phyloP scores from a whole-genome alignment of 2,888 invertebrate genomes.

The Caenorhabditis becei region DNA sequence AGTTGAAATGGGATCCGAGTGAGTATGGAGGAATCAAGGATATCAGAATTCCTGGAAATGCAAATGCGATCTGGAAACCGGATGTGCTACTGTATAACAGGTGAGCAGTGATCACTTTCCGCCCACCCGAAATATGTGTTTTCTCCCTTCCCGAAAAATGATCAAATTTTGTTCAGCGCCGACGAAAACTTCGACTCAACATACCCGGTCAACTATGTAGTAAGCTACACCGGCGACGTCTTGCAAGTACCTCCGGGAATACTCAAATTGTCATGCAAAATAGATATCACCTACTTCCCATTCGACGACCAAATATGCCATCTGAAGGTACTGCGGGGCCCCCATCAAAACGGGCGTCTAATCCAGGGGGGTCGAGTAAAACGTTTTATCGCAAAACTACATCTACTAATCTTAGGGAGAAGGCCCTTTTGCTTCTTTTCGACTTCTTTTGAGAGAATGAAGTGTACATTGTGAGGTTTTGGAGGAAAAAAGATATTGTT shows the following conservation, averaged over 20 bases:
- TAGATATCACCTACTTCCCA: slow-evolving; percentile 92
- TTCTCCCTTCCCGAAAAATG: not conserved
- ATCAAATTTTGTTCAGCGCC: slow-evolving; percentile 51
- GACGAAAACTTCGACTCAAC: slow-evolving; percentile 77
- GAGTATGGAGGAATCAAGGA: slow-evolving; percentile 76
- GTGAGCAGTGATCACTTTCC: slow-evolving; percentile 27
- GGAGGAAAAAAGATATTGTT: slow-evolving; percentile 37
- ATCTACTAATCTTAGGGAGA: slow-evolving; percentile 60
- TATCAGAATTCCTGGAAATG: slow-evolving; percentile 72
- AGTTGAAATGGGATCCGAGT: slow-evolving; percentile 74
- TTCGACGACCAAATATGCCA: slow-evolving; percentile 84
- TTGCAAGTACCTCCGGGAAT: slow-evolving; percentile 94
- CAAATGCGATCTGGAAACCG: slow-evolving; percentile 74
- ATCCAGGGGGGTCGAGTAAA: slow-evolving; percentile 50
- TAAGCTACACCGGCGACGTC: slow-evolving; percentile 94
- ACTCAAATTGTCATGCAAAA: slow-evolving; percentile 87
- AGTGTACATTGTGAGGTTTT: not conserved
- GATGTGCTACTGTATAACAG: slow-evolving; percentile 75
- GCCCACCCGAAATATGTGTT: not conserved
- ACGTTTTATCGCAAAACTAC: slow-evolving; percentile 59
- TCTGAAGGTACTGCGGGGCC: slow-evolving; percentile 67
- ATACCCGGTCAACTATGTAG: slow-evolving; percentile 84
- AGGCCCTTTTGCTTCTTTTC: not conserved
- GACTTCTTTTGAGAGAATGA: not conserved
- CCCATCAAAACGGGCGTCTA: slow-evolving; percentile 18